Percentiles rank a stretch among this genome's conserved stretches.
These are phyloP conservation scores for Phaedon cochleariae DNA, from an alignment of 2,888 invertebrate species.

Conservation along the genomic window DNA sequence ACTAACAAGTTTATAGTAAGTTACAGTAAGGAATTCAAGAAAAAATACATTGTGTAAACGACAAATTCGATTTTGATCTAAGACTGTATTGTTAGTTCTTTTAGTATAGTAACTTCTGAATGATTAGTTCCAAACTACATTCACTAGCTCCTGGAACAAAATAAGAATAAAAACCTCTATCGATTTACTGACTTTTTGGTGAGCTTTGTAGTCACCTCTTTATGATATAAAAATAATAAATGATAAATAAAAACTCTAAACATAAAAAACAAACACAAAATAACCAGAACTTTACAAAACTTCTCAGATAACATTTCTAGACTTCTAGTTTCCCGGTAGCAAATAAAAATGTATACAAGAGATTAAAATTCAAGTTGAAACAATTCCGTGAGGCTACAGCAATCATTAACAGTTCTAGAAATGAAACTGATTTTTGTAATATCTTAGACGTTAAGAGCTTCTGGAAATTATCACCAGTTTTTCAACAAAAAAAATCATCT, in stretches of 20 bases:
- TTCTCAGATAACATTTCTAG: not conserved
- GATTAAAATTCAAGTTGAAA: no score
- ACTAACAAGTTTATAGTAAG: not conserved
- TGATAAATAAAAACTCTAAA: not conserved
- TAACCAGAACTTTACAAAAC: not conserved
- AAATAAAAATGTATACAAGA: not conserved
- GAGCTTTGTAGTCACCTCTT: not conserved
- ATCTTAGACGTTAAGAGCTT: not conserved
- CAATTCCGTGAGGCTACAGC: no score
- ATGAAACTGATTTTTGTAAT: not conserved
- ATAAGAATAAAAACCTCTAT: no score
- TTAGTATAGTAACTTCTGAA: no score
- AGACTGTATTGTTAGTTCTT: no score
- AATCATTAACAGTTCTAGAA: not conserved
- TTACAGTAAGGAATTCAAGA: no score
- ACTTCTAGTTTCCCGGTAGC: not conserved
- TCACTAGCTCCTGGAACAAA: no score
- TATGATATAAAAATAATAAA: not conserved
- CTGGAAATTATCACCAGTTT: not conserved
- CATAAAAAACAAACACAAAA: constrained; percentile 1
- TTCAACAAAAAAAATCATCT: not conserved
- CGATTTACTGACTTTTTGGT: not conserved
- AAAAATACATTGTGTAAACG: no score
- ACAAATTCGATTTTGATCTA: no score
- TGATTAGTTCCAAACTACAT: no score